phyloP scores from a whole-genome alignment of 2,797 vertebrate species.

The Helicolenus hilgendorfi region DNA sequence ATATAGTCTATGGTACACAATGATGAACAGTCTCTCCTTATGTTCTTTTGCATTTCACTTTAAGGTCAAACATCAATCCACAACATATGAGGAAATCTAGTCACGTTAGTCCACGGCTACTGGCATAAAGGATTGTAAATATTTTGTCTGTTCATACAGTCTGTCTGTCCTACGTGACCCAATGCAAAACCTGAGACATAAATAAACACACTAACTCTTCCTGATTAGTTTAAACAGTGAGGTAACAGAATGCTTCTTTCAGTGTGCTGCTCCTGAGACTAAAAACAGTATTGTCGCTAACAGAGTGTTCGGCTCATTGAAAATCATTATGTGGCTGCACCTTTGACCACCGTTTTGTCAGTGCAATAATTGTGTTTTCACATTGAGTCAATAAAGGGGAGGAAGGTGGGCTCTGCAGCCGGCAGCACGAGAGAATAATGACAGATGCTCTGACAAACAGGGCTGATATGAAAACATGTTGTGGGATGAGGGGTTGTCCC shows the following conservation, averaged over 20 bases:
- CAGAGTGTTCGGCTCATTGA: constrained; percentile 60
- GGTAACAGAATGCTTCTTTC: not conserved
- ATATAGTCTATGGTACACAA: not conserved
- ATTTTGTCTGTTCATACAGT: not conserved
- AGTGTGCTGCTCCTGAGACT: constrained; percentile 1
- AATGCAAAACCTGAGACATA: not conserved
- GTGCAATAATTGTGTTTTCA: constrained; percentile 74
- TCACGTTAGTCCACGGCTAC: not conserved
- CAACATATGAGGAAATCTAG: not conserved
- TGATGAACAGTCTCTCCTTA: not conserved
- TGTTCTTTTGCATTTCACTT: not conserved
- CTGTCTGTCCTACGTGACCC: not conserved
- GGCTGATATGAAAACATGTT: constrained; percentile 88
- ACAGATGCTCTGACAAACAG: constrained; percentile 63
- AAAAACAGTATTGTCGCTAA: constrained; percentile 6
- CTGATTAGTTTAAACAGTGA: constrained; percentile 3
- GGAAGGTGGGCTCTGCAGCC: constrained; percentile 37
- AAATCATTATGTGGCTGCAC: constrained; percentile 73
- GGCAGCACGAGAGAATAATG: constrained; percentile 31
- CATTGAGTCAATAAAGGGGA: constrained; percentile 76
- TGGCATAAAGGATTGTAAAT: not conserved
- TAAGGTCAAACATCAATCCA: constrained; percentile 43
- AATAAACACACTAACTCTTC: not conserved
- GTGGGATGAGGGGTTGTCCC: constrained; percentile 50
- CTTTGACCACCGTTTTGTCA: constrained; percentile 65